Conservation (phyloP, 2,797 vertebrate genomes). For the Chaunax sp. region DNA sequence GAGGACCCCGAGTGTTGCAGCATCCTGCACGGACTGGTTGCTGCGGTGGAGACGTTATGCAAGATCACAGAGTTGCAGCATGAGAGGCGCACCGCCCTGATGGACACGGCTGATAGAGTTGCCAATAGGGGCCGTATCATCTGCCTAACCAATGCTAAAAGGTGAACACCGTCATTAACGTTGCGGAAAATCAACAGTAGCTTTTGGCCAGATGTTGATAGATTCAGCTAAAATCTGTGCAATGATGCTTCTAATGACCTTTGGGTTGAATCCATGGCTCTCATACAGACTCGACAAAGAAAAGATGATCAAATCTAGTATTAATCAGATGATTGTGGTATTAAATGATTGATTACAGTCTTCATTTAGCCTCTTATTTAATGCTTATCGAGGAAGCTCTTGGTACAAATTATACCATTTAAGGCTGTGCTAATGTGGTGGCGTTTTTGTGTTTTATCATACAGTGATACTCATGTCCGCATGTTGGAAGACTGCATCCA, state of each 20-base stretch:
- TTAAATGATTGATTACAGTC: too few relatives aligned
- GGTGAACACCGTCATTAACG: conserved; percentile 78
- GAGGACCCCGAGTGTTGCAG: conserved; percentile 98
- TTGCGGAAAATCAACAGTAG: too few relatives aligned
- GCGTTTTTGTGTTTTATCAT: conserved; percentile 19
- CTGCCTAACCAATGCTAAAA: conserved; percentile 97
- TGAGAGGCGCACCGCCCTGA: conserved; percentile 88
- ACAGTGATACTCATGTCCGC: conserved; percentile 96
- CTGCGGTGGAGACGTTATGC: conserved; percentile 94
- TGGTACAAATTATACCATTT: neutral
- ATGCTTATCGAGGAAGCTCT: neutral
- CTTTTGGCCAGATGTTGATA: neutral
- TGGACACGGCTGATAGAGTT: conserved; percentile 95
- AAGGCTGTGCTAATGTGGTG: neutral
- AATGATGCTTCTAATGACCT: neutral
- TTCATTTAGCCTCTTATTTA: neutral
- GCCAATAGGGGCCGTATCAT: conserved; percentile 96
- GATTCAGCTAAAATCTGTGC: neutral
- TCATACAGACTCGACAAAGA: too few relatives aligned
- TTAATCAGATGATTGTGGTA: too few relatives aligned
- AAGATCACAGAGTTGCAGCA: conserved; percentile 97
- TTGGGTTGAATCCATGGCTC: too few relatives aligned
- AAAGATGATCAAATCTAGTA: too few relatives aligned
- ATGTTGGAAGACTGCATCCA: conserved; percentile 98
- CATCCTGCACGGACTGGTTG: conserved; percentile 94